Percentiles rank a stretch among this genome's conserved stretches.
Conservation (phyloP, 2,797 vertebrate genomes). For the Myiotriccus ornatus region DNA sequence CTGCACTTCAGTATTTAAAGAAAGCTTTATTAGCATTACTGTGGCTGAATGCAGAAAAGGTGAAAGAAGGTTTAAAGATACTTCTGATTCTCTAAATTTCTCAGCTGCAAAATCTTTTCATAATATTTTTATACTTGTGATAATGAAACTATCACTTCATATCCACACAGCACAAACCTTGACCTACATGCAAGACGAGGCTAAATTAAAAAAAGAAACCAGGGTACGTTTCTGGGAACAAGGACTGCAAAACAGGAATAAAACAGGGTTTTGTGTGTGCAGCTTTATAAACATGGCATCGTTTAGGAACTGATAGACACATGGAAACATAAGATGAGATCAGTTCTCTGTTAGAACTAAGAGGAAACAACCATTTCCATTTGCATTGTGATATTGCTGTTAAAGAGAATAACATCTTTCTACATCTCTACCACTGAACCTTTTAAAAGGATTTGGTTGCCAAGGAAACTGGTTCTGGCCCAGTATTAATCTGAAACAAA, state of each 20-base stretch:
- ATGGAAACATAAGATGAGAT: conserved; percentile 64
- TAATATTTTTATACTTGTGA: conserved; percentile 37
- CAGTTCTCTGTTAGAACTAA: conserved; percentile 49
- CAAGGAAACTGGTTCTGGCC: conserved; percentile 95
- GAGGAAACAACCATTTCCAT: conserved; percentile 62
- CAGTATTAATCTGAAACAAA: conserved; percentile 88
- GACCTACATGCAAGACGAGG: conserved; percentile 57
- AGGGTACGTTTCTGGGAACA: conserved; percentile 52
- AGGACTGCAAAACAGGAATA: conserved; percentile 32
- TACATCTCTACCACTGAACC: conserved; percentile 71
- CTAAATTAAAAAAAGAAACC: conserved; percentile 22
- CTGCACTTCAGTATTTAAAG: conserved; percentile 32
- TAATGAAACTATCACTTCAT: conserved; percentile 61
- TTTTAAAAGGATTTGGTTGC: conserved; percentile 89
- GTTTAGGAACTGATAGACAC: conserved; percentile 45
- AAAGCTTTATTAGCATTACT: conserved; percentile 23
- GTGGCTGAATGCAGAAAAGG: conserved; percentile 30
- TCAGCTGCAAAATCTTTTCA: conserved; percentile 62
- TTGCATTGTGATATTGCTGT: conserved; percentile 61
- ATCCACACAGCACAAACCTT: conserved; percentile 44
- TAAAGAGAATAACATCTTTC: conserved; percentile 69
- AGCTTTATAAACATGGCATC: conserved; percentile 54
- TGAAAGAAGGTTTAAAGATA: conserved; percentile 27
- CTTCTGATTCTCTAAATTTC: conserved; percentile 46
- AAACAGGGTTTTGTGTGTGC: conserved; percentile 27